phyloP scores from a whole-genome alignment of 1,140 invertebrate genomes.

The Drosophila sp. region DNA sequence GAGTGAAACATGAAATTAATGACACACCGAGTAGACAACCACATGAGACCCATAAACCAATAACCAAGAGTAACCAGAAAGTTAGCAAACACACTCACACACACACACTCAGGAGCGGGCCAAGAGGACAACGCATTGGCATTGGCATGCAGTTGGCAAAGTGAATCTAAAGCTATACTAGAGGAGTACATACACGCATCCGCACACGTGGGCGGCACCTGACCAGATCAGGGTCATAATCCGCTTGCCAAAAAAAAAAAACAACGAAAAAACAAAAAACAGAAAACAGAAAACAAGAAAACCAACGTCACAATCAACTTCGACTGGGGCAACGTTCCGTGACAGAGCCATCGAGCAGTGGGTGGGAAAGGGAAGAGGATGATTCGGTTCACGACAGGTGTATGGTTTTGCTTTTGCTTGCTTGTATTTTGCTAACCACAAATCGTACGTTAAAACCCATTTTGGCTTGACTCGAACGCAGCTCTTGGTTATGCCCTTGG shows the following conservation, averaged over 20 bases:
- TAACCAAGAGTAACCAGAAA: conserved; percentile 71
- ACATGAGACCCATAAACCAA: conserved; percentile 65
- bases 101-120: not conserved
- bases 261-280: conserved; percentile 23
- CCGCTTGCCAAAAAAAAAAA: conserved; percentile 59
- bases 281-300: conserved; percentile 11
- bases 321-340: conserved; percentile 38
- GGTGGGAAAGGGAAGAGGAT: not conserved
- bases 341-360: conserved; percentile 36
- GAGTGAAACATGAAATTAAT: conserved; percentile 59
- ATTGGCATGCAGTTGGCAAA: conserved; percentile 67
- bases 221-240: conserved; percentile 79
- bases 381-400: conserved; percentile 40
- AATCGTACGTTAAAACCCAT: conserved; percentile 73
- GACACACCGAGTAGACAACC: conserved; percentile 53
- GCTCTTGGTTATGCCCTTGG: conserved; percentile 25
- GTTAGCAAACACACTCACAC: conserved; percentile 52
- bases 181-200: conserved; percentile 28
- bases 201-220: conserved; percentile 44
- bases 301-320: conserved; percentile 49
- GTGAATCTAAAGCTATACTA: conserved; percentile 67
- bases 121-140: conserved; percentile 4
- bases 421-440: conserved; percentile 46
- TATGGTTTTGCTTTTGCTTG: conserved; percentile 41
- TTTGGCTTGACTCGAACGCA: conserved; percentile 50